Base-by-base conservation (phyloP, 2,113 vertebrate species). In the Chitala chitala region DNA sequence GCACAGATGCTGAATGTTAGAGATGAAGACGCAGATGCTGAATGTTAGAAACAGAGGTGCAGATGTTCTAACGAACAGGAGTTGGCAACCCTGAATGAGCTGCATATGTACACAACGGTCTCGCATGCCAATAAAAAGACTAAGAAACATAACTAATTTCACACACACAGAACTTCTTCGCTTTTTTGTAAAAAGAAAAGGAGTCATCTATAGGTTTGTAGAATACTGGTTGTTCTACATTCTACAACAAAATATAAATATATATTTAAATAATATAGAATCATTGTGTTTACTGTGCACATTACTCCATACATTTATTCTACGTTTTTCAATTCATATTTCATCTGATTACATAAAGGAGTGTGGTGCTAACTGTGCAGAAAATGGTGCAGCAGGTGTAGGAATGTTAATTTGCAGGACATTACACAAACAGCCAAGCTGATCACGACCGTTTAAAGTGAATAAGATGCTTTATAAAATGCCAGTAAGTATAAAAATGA, bases 121-220 rank as follows among this genome's bases (percentile, higher is more conserved):
- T 75, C 79, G 80, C 88, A 90, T 91, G 89, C 86, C 82, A 85
- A 80, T 73, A 86, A 81, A 88, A 87, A 84, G 81, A 76, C 78
- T 79, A 83, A 58, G 53, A 72, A 83, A 84, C 76, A 80, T 80
- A 75, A 85, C 75, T 78, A 82, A 83, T 79, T 79, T 79, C 84
- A 89, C 82, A 75, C 80, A 81, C 84, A 86, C 79, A 78, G 76
- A 84, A 79, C 78, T 78, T 77, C 64, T 66, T 83, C 76, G 86
- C 80, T 84, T 55, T 78, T 72, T 55, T 77, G 79, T 78, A 79
- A 81, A 87, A 83, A 81, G 76, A 83, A 77, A 76, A 85, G 79
- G 77, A 58, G 77, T 82, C 79, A 76, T 65, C 75, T 79, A 82
- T 76, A 82, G 80, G 70, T 73, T 80, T 79, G 82, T 17, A 44